Conservation (phyloP, 2,888 invertebrate genomes). For the Trilocha varians region DNA sequence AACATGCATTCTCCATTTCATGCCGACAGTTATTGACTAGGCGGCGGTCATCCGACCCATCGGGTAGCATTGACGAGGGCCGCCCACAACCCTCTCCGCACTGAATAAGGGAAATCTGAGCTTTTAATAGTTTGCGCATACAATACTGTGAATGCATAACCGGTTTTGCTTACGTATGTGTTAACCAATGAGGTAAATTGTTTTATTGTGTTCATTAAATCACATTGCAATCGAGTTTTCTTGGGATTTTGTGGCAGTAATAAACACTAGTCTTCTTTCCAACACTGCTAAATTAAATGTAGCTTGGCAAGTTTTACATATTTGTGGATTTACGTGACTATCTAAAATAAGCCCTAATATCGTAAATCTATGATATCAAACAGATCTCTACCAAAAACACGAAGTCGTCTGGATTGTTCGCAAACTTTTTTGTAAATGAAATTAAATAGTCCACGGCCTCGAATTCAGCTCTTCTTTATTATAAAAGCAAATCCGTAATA, state of each 20-base stretch:
- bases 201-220: too few relatives aligned
- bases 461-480: conserved; percentile 3
- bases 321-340: too few relatives aligned
- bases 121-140: conserved; percentile 3
- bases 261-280: too few relatives aligned
- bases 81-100: neutral
- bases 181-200: neutral
- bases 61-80: neutral
- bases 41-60: conserved; percentile 12
- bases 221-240: too few relatives aligned
- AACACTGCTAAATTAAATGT: too few relatives aligned
- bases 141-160: neutral
- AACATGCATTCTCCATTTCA: conserved; percentile 41
- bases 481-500: conserved; percentile 15
- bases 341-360: too few relatives aligned
- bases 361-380: neutral
- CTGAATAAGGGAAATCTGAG: conserved; percentile 3
- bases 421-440: conserved; percentile 1
- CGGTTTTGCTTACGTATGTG: neutral
- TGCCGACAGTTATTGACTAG: conserved; percentile 36
- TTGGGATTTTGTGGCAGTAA: too few relatives aligned
- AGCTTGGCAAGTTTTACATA: too few relatives aligned
- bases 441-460: neutral
- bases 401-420: neutral
- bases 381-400: neutral